These are phyloP conservation scores for Microctenopoma steveboyesi DNA, from an alignment of 2,797 vertebrate genomes.

Conservation along the genomic window DNA sequence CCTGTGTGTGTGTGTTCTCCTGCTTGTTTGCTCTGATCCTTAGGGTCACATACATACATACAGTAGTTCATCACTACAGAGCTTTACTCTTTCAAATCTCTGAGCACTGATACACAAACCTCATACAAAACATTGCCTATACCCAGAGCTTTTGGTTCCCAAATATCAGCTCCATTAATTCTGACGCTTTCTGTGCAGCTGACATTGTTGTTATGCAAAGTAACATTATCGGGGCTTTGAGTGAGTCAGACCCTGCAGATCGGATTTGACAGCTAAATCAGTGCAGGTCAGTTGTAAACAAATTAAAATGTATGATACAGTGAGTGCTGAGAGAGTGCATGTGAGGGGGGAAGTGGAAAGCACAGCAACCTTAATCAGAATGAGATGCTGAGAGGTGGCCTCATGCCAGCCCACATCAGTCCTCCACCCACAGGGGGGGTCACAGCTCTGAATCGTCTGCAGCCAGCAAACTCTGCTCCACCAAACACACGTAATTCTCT, in stretches of 20 bases:
- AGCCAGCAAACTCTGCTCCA: constrained; percentile 48
- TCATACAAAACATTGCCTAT: constrained; percentile 21
- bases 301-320: constrained; percentile 32
- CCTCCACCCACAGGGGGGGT: constrained; percentile 42
- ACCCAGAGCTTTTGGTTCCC: constrained; percentile 13
- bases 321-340: not conserved
- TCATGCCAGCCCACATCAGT: constrained; percentile 46
- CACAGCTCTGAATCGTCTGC: constrained; percentile 47
- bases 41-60: too few relatives aligned
- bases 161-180: constrained; percentile 45
- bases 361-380: constrained; percentile 24
- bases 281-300: constrained; percentile 35
- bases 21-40: too few relatives aligned
- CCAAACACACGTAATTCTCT: constrained; percentile 53
- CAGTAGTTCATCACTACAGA: not conserved
- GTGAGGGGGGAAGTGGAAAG: constrained; percentile 10
- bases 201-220: constrained; percentile 46
- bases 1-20: not conserved
- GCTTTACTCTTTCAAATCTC: constrained; percentile 11
- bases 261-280: constrained; percentile 29
- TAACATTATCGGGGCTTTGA: constrained; percentile 18
- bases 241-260: constrained; percentile 40
- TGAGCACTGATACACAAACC: constrained; percentile 9
- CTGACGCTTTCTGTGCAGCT: constrained; percentile 31
- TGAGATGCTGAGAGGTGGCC: constrained; percentile 1